A percentile compares a stretch with the other conserved stretches of the same genome.
Conservation (phyloP, 2,797 vertebrate genomes). For the Ambastaia sidthimunki region DNA sequence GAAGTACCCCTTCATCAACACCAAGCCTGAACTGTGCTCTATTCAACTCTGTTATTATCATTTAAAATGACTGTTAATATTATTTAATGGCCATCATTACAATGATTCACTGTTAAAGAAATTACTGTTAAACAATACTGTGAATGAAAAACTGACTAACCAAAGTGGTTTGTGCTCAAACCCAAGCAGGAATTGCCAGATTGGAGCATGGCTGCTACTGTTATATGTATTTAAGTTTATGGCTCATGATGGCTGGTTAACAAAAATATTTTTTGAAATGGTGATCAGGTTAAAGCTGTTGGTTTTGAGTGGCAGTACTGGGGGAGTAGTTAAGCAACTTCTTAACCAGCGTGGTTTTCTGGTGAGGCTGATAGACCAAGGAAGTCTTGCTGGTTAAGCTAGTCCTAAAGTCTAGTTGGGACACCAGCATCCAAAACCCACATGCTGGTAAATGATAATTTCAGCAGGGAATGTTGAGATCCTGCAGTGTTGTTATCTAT, state of each 20-base stretch:
- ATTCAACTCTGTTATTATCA: not conserved
- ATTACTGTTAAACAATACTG: not conserved
- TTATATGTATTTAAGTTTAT: no score
- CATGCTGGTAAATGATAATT: not conserved
- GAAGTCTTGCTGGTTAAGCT: not conserved
- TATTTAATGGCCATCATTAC: not conserved
- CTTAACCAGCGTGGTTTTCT: not conserved
- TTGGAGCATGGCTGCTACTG: no score
- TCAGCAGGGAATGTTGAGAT: slow-evolving; percentile 27
- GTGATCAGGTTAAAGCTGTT: no score
- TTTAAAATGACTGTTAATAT: not conserved
- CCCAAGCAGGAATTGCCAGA: not conserved
- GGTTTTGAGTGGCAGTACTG: no score
- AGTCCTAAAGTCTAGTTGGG: not conserved
- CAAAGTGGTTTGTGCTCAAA: not conserved
- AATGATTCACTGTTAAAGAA: not conserved
- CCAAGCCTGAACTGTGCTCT: not conserved
- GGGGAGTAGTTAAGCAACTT: no score
- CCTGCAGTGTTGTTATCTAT: slow-evolving; percentile 16
- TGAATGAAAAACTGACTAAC: no score
- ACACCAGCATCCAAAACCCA: slow-evolving; percentile 1
- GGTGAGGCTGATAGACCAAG: not conserved
- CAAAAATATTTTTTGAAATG: no score
- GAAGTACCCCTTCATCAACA: not conserved
- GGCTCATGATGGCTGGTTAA: no score